phyloP scores from a whole-genome alignment of 30 jellyfish, hydroid and myxozoan genomes.

The Aurelia sp. region DNA sequence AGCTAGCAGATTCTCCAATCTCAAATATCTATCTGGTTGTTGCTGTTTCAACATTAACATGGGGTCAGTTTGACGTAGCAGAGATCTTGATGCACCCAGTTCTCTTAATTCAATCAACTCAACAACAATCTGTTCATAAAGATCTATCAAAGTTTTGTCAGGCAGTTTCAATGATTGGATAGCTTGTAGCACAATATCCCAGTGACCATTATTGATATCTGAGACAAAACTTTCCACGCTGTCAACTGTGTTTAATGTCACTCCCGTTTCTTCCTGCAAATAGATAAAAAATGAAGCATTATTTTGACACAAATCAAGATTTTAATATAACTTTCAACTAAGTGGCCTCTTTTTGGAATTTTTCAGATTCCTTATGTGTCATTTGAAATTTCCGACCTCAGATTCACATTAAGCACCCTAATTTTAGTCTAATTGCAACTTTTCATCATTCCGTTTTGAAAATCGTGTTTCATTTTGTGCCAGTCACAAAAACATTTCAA shows the following conservation, averaged over 20 bases:
- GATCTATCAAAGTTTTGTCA: slow-evolving; percentile 88
- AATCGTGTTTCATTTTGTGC: too few species aligned
- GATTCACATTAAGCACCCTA: too few species aligned
- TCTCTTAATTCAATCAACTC: slow-evolving; percentile 94
- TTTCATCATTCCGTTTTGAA: too few species aligned
- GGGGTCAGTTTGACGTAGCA: slow-evolving; percentile 95
- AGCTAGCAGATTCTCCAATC: slow-evolving; percentile 90
- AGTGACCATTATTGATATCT: slow-evolving; percentile 95
- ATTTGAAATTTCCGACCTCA: too few species aligned
- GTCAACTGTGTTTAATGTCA: slow-evolving; percentile 89
- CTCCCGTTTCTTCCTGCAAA: slow-evolving; percentile 91
- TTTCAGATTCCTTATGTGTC: too few species aligned
- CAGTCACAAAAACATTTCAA: too few species aligned
- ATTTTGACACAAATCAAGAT: not conserved
- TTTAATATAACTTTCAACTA: not conserved
- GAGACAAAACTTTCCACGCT: slow-evolving; percentile 93
- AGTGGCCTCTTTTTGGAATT: too few species aligned
- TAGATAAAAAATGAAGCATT: not conserved
- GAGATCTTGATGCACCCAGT: slow-evolving; percentile 93
- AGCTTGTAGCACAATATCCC: slow-evolving; percentile 97
- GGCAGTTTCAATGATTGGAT: slow-evolving; percentile 90
- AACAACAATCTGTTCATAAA: slow-evolving; percentile 95
- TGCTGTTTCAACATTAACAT: slow-evolving; percentile 89
- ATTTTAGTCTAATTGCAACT: too few species aligned
- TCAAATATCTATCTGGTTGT: slow-evolving; percentile 84